phyloP scores from a whole-genome alignment of 92 coral and sea anemone genomes.

The Bergia sp. region DNA sequence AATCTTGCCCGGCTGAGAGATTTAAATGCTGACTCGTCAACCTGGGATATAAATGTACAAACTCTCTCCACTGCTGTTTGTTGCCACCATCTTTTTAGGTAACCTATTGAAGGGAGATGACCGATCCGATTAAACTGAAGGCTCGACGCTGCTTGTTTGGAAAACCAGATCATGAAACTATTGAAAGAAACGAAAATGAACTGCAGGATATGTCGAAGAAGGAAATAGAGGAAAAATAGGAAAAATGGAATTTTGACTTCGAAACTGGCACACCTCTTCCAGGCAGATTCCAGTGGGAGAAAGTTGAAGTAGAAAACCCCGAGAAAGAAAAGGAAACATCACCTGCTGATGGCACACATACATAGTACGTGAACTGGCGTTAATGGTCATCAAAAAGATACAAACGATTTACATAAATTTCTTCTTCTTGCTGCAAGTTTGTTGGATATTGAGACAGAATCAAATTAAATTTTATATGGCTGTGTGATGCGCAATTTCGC shows the following conservation, averaged over 20 bases:
- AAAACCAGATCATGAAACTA: slow-evolving; percentile 53
- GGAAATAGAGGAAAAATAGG: slow-evolving; percentile 60
- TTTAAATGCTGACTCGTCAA: not conserved
- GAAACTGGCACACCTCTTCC: slow-evolving; percentile 57
- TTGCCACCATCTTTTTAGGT: not conserved
- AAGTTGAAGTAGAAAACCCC: slow-evolving; percentile 15
- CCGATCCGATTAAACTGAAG: not conserved
- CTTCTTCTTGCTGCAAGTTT: not conserved
- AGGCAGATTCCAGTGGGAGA: slow-evolving; percentile 65
- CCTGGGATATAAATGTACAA: not conserved
- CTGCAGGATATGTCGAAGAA: slow-evolving; percentile 47
- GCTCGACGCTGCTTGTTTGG: slow-evolving; percentile 77
- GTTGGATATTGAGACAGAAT: not conserved
- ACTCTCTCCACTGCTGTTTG: not conserved
- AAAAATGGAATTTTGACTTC: slow-evolving; percentile 74
- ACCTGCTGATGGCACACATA: no score
- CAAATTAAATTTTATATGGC: not conserved
- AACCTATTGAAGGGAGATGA: not conserved
- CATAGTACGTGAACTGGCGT: no score
- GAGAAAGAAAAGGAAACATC: not conserved
- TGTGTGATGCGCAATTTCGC: not conserved
- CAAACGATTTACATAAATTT: no score
- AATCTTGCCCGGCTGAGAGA: not conserved
- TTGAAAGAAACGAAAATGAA: slow-evolving; percentile 32
- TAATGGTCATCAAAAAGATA: no score